Evolutionary conservation across 2,113 vertebrate species (phyloP), one percentile per base, ranked within the genome.

Genomic region (Plotosus lineatus): DNA sequence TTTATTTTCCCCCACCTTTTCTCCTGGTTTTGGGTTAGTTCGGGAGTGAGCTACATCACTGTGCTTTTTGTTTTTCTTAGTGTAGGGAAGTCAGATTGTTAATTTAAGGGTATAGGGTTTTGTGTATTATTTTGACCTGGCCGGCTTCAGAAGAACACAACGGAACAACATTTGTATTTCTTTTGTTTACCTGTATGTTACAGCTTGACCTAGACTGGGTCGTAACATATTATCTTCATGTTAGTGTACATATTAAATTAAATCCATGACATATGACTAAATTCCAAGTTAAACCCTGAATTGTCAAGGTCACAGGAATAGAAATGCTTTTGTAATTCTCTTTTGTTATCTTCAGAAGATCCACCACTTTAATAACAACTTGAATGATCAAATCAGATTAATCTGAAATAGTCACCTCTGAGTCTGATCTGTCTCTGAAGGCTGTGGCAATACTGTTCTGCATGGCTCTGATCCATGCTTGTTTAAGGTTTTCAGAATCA

Each of bases 381-480:
- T 48, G 21, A 48, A 78, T 15, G 19, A 55, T 12, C 23, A 40
- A 77, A 23, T 4, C 0, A 33, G 33, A 48, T n/a, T 3, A 26
- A 38, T n/a, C 23, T 26, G 23, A 42, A 40, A 19, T 44, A 31
- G 11, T 31, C 58, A 84, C 85, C 84, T 84, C 86, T 1, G 15
- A 65, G 1, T 82, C 96, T 60, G 95, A 95, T 87, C 95, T 95
- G 87, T 99, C 97, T 78, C 97, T 93, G 48, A 98, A 99, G n/a
- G 97, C 97, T 1, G 97, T 97, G 85, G 96, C 97, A 46, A 99
- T 99, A 83, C 97, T 99, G 91, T 96, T 96, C 89, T 99, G 97
- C 77, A 99, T 97, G 23, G 97, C 96, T 92, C 95, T 97, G 88
- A 98, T 97, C 97, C 97, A 99, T 0, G 96, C 96, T 88, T 97